A percentile compares a stretch with the other conserved stretches of the same genome.
Conservation (phyloP, 2,888 invertebrate species). For the Drosophila anceps region DNA sequence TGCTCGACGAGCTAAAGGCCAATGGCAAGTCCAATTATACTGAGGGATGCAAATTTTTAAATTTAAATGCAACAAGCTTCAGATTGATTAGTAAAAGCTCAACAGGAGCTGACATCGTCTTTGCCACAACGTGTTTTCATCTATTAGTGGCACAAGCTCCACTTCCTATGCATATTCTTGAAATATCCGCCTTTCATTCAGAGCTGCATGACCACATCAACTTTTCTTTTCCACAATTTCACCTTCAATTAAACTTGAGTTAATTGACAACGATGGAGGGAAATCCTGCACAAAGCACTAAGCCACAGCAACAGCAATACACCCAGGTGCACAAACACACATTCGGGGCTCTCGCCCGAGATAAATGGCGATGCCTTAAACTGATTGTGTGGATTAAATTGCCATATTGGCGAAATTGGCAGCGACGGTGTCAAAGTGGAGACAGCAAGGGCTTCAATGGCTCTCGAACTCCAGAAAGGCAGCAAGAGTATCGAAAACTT, state of each 20-base stretch:
- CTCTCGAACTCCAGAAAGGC: constrained; percentile 30
- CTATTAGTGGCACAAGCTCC: constrained; percentile 20
- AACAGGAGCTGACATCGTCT: constrained; percentile 8
- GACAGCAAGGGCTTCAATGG: constrained; percentile 33
- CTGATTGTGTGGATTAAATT: constrained; percentile 81
- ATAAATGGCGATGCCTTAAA: constrained; percentile 80
- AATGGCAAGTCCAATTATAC: constrained; percentile 46
- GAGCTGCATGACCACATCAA: constrained; percentile 71
- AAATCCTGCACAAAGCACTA: constrained; percentile 51
- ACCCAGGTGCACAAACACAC: constrained; percentile 23
- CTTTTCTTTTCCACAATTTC: constrained; percentile 63
- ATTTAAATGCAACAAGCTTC: constrained; percentile 31
- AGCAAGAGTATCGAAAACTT: constrained; percentile 76
- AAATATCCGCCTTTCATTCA: constrained; percentile 33
- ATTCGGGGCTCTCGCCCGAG: constrained; percentile 38
- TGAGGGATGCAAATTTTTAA: constrained; percentile 26
- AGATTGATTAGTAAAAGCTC: not conserved
- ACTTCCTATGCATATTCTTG: not conserved
- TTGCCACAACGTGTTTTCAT: not conserved
- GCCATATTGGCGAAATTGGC: constrained; percentile 80
- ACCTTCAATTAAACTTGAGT: constrained; percentile 79
- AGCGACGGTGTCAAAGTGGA: constrained; percentile 56
- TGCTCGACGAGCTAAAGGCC: not conserved
- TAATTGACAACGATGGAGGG: constrained; percentile 69
- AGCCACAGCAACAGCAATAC: constrained; percentile 41